Evolutionary conservation across 1,140 invertebrate species (phyloP).

Genomic region (Ceratina japonica): DNA sequence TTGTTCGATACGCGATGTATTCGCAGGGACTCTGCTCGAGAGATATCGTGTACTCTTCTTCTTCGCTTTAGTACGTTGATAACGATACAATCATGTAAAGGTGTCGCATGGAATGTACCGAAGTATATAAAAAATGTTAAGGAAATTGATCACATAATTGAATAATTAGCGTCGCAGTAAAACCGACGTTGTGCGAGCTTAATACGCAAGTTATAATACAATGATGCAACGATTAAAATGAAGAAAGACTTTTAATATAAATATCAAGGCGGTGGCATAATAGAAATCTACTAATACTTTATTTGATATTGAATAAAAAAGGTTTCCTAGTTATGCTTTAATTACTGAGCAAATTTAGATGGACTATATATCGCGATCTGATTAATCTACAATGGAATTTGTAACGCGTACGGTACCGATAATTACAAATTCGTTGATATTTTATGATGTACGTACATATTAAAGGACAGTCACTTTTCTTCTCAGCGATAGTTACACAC

Average conservation of each 20-base stretch:
- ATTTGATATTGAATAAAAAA: constrained; percentile 24
- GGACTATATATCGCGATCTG: constrained; percentile 49
- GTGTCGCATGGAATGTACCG: constrained; percentile 42
- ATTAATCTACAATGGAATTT: constrained; percentile 36
- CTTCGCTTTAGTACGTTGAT: constrained; percentile 15
- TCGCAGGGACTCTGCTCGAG: constrained; percentile 18
- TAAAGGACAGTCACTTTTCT: constrained; percentile 38
- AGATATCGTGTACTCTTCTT: constrained; percentile 1
- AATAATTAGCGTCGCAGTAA: constrained; percentile 32
- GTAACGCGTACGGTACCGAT: constrained; percentile 25
- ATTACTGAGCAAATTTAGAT: constrained; percentile 47
- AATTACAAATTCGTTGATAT: constrained; percentile 62
- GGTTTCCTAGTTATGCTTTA: background rate
- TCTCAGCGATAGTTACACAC: constrained; percentile 36
- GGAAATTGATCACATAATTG: constrained; percentile 45
- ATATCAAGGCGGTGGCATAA: constrained; percentile 27
- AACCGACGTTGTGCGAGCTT: constrained; percentile 32
- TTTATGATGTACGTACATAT: constrained; percentile 44
- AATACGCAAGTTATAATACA: constrained; percentile 13
- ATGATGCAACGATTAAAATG: constrained; percentile 12
- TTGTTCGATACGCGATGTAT: constrained; percentile 46
- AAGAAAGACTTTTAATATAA: constrained; percentile 17
- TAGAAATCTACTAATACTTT: constrained; percentile 31
- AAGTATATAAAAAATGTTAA: constrained; percentile 35
- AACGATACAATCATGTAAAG: constrained; percentile 35